phyloP scores from a whole-genome alignment of 2,797 vertebrate species.

The Premnoplex brunnescens region DNA sequence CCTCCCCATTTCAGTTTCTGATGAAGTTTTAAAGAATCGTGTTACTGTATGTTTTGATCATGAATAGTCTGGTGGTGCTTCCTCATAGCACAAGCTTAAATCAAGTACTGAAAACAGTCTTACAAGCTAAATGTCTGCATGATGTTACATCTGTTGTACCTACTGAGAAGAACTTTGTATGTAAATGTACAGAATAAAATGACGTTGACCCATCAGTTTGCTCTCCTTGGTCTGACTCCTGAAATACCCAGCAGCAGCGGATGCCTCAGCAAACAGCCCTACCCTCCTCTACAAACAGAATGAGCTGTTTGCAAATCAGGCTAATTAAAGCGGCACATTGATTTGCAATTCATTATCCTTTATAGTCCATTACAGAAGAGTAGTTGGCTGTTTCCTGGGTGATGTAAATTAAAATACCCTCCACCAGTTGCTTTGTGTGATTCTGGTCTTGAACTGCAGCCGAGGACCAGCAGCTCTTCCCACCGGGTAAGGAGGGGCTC shows the following conservation, averaged over 20 bases:
- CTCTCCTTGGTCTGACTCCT: slow-evolving; percentile 60
- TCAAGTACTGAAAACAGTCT: slow-evolving; percentile 76
- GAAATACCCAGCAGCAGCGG: not conserved
- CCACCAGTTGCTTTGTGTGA: not conserved
- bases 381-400: not conserved
- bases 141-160: slow-evolving; percentile 80
- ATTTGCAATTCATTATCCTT: slow-evolving; percentile 11
- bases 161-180: slow-evolving; percentile 78
- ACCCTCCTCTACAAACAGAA: not conserved
- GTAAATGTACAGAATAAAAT: slow-evolving; percentile 85
- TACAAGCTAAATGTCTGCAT: slow-evolving; percentile 82
- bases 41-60: slow-evolving; percentile 72
- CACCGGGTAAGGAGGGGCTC: not conserved
- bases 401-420: not conserved
- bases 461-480: not conserved
- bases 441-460: not conserved
- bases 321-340: not conserved
- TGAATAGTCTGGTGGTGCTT: slow-evolving; percentile 76
- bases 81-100: slow-evolving; percentile 79
- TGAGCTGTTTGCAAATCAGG: not conserved
- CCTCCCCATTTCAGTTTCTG: slow-evolving; percentile 57
- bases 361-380: not conserved
- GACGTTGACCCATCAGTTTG: slow-evolving; percentile 70
- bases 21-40: slow-evolving; percentile 69
- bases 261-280: not conserved